Percentiles rank a stretch among this genome's conserved stretches.
Evolutionary conservation across 2,797 vertebrate genomes (phyloP).

Genomic region (Etheostoma perlongum): DNA sequence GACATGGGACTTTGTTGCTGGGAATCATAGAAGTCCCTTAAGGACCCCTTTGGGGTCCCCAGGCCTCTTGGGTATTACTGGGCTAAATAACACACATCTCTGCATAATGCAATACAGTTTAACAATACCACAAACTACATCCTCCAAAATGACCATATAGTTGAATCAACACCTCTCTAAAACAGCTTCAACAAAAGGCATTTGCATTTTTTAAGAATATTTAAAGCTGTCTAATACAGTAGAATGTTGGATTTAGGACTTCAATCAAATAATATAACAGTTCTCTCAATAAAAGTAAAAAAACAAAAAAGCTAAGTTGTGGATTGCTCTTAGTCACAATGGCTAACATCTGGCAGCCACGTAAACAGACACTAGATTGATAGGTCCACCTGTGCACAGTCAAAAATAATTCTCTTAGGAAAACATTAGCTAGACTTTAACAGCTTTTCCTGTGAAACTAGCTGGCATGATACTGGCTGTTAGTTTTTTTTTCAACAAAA

Average conservation of each 20-base stretch:
- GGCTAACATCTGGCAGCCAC: slow-evolving; percentile 81
- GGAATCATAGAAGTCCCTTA: too few relatives aligned
- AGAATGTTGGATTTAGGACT: background rate
- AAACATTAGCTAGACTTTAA: slow-evolving; percentile 62
- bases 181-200: background rate
- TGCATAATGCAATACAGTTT: background rate
- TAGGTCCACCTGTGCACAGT: slow-evolving; percentile 82
- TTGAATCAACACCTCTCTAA: background rate
- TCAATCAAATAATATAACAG: background rate
- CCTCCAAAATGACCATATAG: background rate
- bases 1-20: too few relatives aligned
- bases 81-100: too few relatives aligned
- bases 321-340: slow-evolving; percentile 59
- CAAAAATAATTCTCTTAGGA: slow-evolving; percentile 72
- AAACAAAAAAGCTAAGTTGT: slow-evolving; percentile 23
- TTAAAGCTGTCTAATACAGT: background rate
- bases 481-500: slow-evolving; percentile 21
- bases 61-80: too few relatives aligned
- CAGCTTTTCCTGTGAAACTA: slow-evolving; percentile 62
- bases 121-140: background rate
- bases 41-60: too few relatives aligned
- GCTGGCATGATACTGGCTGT: slow-evolving; percentile 30
- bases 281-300: slow-evolving; percentile 24
- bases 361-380: slow-evolving; percentile 81
- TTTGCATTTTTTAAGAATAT: background rate